A percentile compares a stretch with the other conserved stretches of the same genome.
Conservation (phyloP, 2,797 vertebrate genomes). For the Tenualosa thibaudeaui region DNA sequence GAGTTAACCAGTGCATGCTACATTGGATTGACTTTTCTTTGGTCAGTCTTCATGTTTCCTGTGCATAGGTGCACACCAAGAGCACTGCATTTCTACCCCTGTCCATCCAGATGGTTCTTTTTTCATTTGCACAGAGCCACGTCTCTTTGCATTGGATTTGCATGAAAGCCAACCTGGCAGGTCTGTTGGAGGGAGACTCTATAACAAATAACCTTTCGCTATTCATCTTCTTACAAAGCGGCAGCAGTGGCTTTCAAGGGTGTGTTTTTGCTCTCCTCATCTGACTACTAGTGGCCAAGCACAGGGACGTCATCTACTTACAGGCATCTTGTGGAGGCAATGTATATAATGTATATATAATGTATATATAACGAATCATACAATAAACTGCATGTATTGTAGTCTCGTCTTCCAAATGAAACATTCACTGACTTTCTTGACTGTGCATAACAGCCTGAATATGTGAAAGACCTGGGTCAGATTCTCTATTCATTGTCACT, state of each 20-base stretch:
- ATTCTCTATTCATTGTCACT: no score
- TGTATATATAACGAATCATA: no score
- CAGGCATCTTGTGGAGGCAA: no score
- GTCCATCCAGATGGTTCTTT: neutral
- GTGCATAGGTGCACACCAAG: neutral
- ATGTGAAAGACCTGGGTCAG: no score
- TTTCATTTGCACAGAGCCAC: neutral
- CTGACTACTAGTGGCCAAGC: no score
- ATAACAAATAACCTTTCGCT: neutral
- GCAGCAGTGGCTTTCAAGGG: neutral
- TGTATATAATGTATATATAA: no score
- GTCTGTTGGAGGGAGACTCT: neutral
- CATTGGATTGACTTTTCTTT: neutral
- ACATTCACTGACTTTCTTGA: no score
- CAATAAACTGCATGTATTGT: no score
- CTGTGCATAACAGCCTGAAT: no score
- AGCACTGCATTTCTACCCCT: neutral
- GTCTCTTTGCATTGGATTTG: constrained; percentile 12
- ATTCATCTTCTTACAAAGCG: neutral
- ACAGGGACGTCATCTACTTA: neutral
- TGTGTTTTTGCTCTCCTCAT: neutral
- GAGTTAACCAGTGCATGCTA: neutral
- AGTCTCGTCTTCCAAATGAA: no score
- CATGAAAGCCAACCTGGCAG: neutral
- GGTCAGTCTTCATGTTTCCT: neutral